A percentile compares a stretch with the other conserved stretches of the same genome.
phyloP scores from a whole-genome alignment of 2,113 vertebrate species.

The Colinus virginianus region DNA sequence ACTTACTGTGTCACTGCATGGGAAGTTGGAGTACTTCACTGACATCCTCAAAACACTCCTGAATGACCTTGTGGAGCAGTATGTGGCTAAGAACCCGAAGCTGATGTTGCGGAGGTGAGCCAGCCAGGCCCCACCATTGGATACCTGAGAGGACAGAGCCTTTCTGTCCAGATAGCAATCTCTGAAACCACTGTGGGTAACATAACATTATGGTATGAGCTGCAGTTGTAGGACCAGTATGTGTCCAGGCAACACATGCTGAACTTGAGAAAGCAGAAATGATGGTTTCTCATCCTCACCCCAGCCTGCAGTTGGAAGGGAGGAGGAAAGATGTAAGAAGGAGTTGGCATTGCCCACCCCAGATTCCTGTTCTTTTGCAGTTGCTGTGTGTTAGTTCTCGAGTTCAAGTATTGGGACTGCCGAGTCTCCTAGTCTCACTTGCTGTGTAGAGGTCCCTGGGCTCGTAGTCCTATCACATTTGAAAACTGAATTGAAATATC shows the following conservation, averaged over 20 bases:
- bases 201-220: no score
- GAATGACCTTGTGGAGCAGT: constrained; percentile 95
- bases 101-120: constrained; percentile 94
- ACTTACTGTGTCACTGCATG: constrained; percentile 93
- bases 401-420: not conserved
- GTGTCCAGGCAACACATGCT: not conserved
- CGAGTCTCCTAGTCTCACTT: not conserved
- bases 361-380: not conserved
- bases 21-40: constrained; percentile 97
- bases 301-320: not conserved
- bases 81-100: constrained; percentile 98
- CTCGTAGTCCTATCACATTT: not conserved
- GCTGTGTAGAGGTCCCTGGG: not conserved
- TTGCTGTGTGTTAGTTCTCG: not conserved
- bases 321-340: not conserved
- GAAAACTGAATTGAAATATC: not conserved
- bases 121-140: not conserved
- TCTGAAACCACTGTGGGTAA: not conserved
- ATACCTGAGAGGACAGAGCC: not conserved
- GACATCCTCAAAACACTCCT: constrained; percentile 97
- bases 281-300: not conserved
- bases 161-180: not conserved
- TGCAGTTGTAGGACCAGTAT: not conserved
- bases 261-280: not conserved
- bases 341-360: not conserved